phyloP scores from a whole-genome alignment of 2,888 invertebrate species.

The Terebella lapidaria region DNA sequence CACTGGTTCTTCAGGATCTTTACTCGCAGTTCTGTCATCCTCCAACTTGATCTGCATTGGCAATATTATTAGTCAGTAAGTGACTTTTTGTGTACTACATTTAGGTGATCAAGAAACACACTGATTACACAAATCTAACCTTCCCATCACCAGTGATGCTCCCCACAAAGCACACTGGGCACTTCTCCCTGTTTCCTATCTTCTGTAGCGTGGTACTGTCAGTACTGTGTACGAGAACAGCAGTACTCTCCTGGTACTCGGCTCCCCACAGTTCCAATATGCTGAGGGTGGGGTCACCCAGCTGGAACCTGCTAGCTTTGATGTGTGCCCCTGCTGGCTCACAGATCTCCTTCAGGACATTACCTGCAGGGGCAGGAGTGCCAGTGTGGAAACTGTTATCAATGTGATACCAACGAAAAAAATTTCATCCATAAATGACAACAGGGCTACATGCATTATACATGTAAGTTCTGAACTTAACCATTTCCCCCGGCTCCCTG shows the following conservation, averaged over 20 bases:
- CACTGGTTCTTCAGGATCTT: slow-evolving; percentile 25
- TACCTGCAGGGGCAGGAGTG: slow-evolving; percentile 63
- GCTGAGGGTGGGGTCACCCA: slow-evolving; percentile 92
- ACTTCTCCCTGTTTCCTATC: slow-evolving; percentile 81
- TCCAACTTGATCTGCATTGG: slow-evolving; percentile 23
- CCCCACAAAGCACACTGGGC: slow-evolving; percentile 89
- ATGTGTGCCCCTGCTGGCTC: slow-evolving; percentile 92
- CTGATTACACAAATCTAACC: no score
- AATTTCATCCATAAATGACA: no score
- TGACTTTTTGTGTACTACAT: no score
- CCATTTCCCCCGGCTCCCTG: slow-evolving; percentile 93
- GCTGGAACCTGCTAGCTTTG: slow-evolving; percentile 69
- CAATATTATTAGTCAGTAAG: background rate
- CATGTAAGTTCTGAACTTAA: no score
- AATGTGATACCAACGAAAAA: no score
- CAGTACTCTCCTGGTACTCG: slow-evolving; percentile 95
- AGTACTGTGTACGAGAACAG: slow-evolving; percentile 69
- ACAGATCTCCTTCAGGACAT: slow-evolving; percentile 92
- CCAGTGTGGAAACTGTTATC: no score
- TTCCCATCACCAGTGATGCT: slow-evolving; percentile 81
- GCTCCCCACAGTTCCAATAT: slow-evolving; percentile 96
- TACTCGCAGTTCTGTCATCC: slow-evolving; percentile 41
- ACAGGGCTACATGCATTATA: no score
- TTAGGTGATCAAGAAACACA: no score
- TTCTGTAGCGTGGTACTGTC: slow-evolving; percentile 63